These are phyloP conservation scores for Iselma pallidipennis DNA, from an alignment of 2,888 invertebrate genomes.

Conservation along the genomic window DNA sequence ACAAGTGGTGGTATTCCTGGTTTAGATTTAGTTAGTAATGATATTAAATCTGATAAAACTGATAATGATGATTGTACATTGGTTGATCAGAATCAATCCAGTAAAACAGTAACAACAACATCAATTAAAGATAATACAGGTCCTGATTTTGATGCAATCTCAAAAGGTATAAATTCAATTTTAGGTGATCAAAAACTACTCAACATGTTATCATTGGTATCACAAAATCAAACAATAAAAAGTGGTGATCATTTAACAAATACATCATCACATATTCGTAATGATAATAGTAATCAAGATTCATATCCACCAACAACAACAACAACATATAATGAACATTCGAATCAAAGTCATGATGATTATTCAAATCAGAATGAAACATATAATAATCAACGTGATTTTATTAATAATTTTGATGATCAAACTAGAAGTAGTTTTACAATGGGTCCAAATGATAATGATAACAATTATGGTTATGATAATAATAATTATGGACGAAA, in stretches of 20 bases:
- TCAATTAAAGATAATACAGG: constrained; percentile 42
- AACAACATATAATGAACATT: constrained; percentile 31
- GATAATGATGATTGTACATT: constrained; percentile 11
- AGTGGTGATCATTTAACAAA: constrained; percentile 38
- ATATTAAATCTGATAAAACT: constrained; percentile 36
- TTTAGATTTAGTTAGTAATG: constrained; percentile 67
- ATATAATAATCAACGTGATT: constrained; percentile 32
- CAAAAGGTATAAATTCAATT: constrained; percentile 65
- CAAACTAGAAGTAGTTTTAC: constrained; percentile 49
- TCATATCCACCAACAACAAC: not conserved
- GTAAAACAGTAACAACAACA: not conserved
- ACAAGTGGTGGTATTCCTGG: constrained; percentile 69
- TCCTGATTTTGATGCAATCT: constrained; percentile 63
- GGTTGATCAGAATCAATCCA: constrained; percentile 13
- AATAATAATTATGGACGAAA: constrained; percentile 7
- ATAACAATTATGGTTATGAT: constrained; percentile 11
- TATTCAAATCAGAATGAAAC: constrained; percentile 30
- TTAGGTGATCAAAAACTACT: constrained; percentile 67
- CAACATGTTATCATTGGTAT: constrained; percentile 61
- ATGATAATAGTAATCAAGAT: constrained; percentile 6
- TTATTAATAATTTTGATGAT: constrained; percentile 47
- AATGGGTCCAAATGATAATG: constrained; percentile 19
- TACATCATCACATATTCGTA: constrained; percentile 19
- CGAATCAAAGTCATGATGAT: constrained; percentile 36
- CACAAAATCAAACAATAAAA: constrained; percentile 44